phyloP scores from a whole-genome alignment of 2,113 vertebrate species.

The Mormyrus iriodes region DNA sequence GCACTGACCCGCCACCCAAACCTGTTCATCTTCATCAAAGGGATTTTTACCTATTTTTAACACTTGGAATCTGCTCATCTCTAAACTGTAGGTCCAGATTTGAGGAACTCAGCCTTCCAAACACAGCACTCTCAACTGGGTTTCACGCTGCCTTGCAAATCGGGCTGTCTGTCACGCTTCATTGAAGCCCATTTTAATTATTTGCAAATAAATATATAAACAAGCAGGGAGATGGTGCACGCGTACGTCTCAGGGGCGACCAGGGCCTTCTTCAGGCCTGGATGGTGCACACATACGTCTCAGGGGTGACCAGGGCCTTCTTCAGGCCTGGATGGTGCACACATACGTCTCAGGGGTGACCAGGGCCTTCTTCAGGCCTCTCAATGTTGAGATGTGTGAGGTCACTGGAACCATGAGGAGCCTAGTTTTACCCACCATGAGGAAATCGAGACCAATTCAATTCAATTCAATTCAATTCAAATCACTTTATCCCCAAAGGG shows the following conservation, averaged over 20 bases:
- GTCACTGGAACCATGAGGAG: background rate
- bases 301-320: background rate
- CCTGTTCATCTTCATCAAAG: background rate
- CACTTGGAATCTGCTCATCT: slow-evolving; percentile 11
- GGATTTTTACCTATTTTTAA: background rate
- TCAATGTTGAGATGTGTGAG: too few species aligned
- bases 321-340: background rate
- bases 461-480: too few species aligned
- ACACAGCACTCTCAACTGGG: background rate
- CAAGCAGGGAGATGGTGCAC: background rate
- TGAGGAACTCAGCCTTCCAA: background rate
- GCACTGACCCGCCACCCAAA: background rate
- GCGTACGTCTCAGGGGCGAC: background rate
- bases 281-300: background rate
- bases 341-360: background rate
- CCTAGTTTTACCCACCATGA: background rate
- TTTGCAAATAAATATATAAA: background rate
- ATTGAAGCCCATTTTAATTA: background rate
- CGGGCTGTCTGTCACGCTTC: background rate
- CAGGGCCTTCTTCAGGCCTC: background rate
- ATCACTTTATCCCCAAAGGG: too few species aligned
- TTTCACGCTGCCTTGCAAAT: background rate
- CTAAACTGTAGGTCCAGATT: background rate
- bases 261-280: background rate
- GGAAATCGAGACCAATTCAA: background rate